These are phyloP conservation scores for Leptobrachium ailaonicum DNA, from an alignment of 2,113 vertebrate genomes.

Conservation along the genomic window DNA sequence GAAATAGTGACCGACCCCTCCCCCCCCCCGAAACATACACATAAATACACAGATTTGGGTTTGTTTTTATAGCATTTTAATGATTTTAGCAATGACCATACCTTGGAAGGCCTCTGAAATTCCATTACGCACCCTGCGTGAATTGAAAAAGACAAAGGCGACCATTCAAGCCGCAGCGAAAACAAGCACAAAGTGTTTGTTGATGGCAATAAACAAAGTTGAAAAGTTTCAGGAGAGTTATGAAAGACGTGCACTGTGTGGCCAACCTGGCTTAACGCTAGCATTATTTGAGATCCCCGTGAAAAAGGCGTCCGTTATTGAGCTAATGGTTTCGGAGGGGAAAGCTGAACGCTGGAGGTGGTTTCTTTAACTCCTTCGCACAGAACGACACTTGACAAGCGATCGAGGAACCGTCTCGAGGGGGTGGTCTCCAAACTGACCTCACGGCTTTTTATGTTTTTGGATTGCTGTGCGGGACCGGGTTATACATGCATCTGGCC, in stretches of 20 bases:
- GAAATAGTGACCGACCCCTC: neutral
- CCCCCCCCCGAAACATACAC: too few relatives aligned
- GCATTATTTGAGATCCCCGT: neutral
- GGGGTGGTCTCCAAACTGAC: too few relatives aligned
- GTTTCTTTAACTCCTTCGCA: too few relatives aligned
- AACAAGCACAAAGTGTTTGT: slow-evolving; percentile 8
- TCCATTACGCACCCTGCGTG: neutral
- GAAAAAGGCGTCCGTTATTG: neutral
- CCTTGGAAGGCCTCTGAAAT: neutral
- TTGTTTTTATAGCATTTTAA: neutral
- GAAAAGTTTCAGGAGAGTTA: neutral
- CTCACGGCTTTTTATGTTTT: too few relatives aligned
- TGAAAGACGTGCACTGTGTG: slow-evolving; percentile 1
- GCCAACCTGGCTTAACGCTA: neutral
- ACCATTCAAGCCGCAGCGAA: slow-evolving; percentile 1
- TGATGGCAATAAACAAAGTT: slow-evolving; percentile 8
- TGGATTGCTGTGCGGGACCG: too few relatives aligned
- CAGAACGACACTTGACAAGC: too few relatives aligned
- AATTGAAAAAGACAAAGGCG: neutral
- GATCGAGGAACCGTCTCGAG: too few relatives aligned
- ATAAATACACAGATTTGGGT: neutral
- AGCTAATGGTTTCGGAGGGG: neutral
- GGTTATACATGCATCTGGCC: too few relatives aligned
- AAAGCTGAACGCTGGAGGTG: neutral
- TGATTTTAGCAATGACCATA: neutral